These are phyloP conservation scores for Empidonax traillii DNA, from an alignment of 2,113 vertebrate species.

Conservation along the genomic window DNA sequence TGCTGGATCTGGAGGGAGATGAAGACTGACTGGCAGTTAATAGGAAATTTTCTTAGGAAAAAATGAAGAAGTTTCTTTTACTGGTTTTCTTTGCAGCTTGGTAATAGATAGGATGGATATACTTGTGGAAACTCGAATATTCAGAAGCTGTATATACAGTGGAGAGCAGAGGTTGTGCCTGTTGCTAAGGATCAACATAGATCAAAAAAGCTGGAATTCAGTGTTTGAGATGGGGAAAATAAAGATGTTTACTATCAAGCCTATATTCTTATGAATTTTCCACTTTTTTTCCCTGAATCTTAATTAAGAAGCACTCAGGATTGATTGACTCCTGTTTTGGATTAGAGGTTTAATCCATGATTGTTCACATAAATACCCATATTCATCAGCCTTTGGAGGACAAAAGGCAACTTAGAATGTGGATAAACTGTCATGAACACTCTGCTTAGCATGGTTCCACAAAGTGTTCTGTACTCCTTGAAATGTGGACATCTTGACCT, in stretches of 20 bases:
- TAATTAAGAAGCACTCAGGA: not conserved
- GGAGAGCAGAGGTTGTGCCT: not conserved
- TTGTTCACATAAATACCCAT: not conserved
- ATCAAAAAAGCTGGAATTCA: not conserved
- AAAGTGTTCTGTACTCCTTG: not conserved
- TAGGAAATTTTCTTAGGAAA: not conserved
- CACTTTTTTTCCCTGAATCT: not conserved
- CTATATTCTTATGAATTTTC: not conserved
- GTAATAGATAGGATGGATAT: not conserved
- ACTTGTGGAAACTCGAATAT: not conserved
- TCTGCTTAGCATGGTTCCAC: not conserved
- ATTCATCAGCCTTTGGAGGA: not conserved
- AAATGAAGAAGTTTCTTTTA: not conserved
- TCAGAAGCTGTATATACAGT: not conserved
- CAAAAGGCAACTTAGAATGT: not conserved
- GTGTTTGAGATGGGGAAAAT: accelerated
- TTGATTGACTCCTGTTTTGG: not conserved
- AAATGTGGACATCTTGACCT: not conserved
- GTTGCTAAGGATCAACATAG: not conserved
- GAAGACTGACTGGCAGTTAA: not conserved
- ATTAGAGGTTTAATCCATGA: not conserved
- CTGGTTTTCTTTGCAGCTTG: not conserved
- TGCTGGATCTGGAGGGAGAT: not conserved
- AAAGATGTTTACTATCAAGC: not conserved
- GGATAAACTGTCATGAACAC: not conserved